Percentiles rank a stretch among this genome's conserved stretches.
Evolutionary conservation across 2,797 vertebrate genomes (phyloP).

Genomic region (Scomberomorus guttatus): DNA sequence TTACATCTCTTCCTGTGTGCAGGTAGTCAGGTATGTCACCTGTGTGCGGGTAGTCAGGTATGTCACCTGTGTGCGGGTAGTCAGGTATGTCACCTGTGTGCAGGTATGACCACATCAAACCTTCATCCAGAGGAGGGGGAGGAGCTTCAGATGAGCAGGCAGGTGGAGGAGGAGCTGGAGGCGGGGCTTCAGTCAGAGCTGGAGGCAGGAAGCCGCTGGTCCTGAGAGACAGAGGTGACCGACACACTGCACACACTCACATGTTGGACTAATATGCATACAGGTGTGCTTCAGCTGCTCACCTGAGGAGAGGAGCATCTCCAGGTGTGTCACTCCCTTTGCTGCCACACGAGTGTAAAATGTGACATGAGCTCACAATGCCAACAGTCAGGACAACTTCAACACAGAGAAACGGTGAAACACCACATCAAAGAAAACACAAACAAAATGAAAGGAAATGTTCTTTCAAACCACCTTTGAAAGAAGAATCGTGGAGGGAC

Average conservation of each 20-base stretch:
- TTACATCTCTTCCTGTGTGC: constrained; percentile 6
- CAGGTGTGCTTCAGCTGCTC: no score
- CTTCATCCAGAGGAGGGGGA: constrained; percentile 74
- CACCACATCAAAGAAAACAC: no score
- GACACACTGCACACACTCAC: background rate
- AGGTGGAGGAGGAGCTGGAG: constrained; percentile 43
- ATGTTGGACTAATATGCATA: background rate
- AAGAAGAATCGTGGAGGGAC: no score
- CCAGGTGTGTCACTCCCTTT: no score
- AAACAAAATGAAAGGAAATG: no score
- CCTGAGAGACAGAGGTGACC: constrained; percentile 91
- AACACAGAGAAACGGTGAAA: no score
- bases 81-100: constrained; percentile 11
- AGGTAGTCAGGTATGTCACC: background rate
- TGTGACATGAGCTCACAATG: no score
- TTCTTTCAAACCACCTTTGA: no score
- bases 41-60: background rate
- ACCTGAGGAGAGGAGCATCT: no score
- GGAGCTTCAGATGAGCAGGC: constrained; percentile 50
- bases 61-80: background rate
- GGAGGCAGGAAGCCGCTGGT: constrained; percentile 88
- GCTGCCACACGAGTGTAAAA: no score
- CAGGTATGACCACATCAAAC: constrained; percentile 93
- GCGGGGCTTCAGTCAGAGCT: constrained; percentile 73
- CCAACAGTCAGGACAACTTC: no score